Evolutionary conservation across 2,797 vertebrate species (phyloP), one percentile per base, ranked within the genome.

Genomic region (Picus viridis): DNA sequence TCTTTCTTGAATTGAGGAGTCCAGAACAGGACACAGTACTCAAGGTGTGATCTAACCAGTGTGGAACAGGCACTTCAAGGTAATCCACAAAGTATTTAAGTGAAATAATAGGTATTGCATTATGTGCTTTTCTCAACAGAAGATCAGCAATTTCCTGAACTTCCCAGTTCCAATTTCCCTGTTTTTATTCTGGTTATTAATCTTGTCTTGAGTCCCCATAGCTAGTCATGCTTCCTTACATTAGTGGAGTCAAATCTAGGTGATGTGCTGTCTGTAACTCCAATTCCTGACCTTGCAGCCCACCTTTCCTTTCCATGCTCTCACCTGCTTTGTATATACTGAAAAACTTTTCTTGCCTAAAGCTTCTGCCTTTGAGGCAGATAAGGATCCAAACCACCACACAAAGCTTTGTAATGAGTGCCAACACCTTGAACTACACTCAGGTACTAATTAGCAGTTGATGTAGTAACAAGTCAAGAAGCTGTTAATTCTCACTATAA

Each of bases 391-490:
- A 96, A 96, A 93, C 92, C 88, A 94, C 88, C 53, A 0, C 88
- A 95, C 84, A 94, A 94, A 89, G 81, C 94, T 96, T 97, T 96
- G 94, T 95, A 94, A 97, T 91, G 91, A 90, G 95, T 90, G 96
- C 95, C 95, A 96, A 86, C 93, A 90, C 94, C 95, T 96, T 95
- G 86, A 96, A 95, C 94, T 93, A 88, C 65, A 80, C 92, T 96
- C 94, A 94, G 88, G 90, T 92, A 92, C 96, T 96, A 96, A 96
- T 97, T 96, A 97, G 96, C 87, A 92, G 90, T 82, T 94, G 89
- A 92, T 96, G 93, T 94, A 95, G 91, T 96, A 95, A 93, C 95
- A 95, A 96, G 81, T 97, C 92, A 95, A 94, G 96, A 94, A 95
- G 93, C 87, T 96, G 95, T 88, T 92, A 94, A 94, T 95, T 93